Percentiles rank a stretch among this genome's conserved stretches.
These are phyloP conservation scores for Phoxinus phoxinus DNA, from an alignment of 2,113 vertebrate genomes.

Conservation along the genomic window DNA sequence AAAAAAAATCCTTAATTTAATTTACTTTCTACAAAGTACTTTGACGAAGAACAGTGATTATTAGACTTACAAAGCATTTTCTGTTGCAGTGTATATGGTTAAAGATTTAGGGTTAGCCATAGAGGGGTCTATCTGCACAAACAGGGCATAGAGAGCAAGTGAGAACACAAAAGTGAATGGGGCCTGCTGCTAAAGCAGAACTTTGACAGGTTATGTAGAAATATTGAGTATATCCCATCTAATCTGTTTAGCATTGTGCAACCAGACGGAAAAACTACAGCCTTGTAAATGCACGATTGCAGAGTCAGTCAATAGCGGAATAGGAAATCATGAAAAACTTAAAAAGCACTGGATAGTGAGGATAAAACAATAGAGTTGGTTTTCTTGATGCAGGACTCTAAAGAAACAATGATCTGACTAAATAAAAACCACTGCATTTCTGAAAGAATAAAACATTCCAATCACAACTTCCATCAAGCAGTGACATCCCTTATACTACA, in stretches of 20 bases:
- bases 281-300: conserved; percentile 33
- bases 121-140: conserved; percentile 76
- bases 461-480: neutral
- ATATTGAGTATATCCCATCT: conserved; percentile 46
- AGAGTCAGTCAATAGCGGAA: conserved; percentile 37
- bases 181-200: conserved; percentile 34
- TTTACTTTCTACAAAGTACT: neutral
- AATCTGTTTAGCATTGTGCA: conserved; percentile 61
- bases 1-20: neutral
- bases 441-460: neutral
- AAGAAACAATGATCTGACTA: neutral
- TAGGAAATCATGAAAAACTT: conserved; percentile 2
- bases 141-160: conserved; percentile 27
- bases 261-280: conserved; percentile 44
- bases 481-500: neutral
- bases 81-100: neutral
- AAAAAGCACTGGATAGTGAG: neutral
- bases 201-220: conserved; percentile 52
- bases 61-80: neutral
- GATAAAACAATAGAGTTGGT: neutral
- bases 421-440: neutral
- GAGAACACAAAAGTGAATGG: conserved; percentile 39
- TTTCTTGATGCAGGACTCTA: neutral
- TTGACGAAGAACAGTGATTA: neutral
- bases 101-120: neutral